These are phyloP conservation scores for Trialeurodes vaporariorum DNA, from an alignment of 1,140 invertebrate species.

Conservation along the genomic window DNA sequence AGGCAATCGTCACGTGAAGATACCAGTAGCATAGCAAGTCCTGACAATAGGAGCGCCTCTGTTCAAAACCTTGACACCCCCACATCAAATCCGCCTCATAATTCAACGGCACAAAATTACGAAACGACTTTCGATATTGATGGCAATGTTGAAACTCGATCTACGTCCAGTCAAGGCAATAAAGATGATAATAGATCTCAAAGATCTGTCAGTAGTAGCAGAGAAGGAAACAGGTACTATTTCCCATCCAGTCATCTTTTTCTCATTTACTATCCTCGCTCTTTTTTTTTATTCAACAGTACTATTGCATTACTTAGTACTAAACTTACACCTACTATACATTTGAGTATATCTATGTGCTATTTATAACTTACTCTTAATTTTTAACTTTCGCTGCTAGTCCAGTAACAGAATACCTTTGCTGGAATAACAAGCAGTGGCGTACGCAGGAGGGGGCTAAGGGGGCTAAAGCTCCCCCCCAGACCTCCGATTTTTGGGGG, in stretches of 20 bases:
- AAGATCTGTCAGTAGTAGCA: constrained; percentile 46
- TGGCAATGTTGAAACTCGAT: constrained; percentile 63
- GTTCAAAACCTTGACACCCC: not conserved
- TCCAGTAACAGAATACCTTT: no score
- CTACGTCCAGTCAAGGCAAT: constrained; percentile 38
- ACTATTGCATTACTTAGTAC: no score
- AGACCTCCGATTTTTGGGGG: no score
- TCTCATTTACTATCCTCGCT: constrained; percentile 8
- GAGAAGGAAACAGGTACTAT: constrained; percentile 33
- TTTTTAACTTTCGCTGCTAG: no score
- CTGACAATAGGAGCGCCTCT: not conserved
- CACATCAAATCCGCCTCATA: constrained; percentile 2
- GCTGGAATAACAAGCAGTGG: no score
- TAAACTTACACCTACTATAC: no score
- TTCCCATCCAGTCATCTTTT: constrained; percentile 26
- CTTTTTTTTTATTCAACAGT: no score
- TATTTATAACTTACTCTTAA: no score
- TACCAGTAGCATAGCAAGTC: constrained; percentile 16
- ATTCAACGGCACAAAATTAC: constrained; percentile 46
- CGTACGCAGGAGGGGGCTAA: no score
- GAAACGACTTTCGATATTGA: constrained; percentile 73
- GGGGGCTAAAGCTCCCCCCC: no score
- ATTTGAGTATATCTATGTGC: no score
- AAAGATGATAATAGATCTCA: constrained; percentile 49
- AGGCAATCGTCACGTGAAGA: constrained; percentile 25